These are phyloP conservation scores for Rhinolophus sinicus DNA, from an alignment of 2,113 vertebrate genomes.

Conservation along the genomic window DNA sequence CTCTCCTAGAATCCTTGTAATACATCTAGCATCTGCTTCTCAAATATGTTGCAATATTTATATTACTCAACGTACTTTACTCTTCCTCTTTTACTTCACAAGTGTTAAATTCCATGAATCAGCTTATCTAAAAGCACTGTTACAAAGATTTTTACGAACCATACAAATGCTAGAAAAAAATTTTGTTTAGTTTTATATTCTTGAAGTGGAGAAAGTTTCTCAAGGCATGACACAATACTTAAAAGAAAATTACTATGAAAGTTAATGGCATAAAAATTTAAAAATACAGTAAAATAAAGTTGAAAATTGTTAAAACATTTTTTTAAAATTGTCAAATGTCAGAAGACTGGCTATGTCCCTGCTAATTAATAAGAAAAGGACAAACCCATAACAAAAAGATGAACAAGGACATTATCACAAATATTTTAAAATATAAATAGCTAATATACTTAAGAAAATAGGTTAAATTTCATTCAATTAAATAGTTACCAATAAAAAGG, in stretches of 20 bases:
- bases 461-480: neutral
- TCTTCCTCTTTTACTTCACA: conserved; percentile 62
- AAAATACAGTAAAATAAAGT: neutral
- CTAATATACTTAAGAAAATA: neutral
- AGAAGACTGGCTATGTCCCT: neutral
- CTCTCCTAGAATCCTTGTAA: neutral
- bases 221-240: neutral
- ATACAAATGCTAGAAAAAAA: neutral
- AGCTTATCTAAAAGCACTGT: conserved; percentile 2
- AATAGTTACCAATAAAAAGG: neutral
- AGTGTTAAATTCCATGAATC: neutral
- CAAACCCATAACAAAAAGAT: neutral
- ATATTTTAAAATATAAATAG: neutral
- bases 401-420: neutral
- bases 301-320: neutral
- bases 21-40: neutral
- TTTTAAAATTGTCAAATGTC: neutral
- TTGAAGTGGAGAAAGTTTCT: neutral
- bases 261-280: neutral
- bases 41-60: conserved; percentile 47
- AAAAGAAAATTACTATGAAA: neutral
- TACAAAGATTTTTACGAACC: neutral
- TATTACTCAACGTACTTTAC: conserved; percentile 21
- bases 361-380: neutral
- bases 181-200: neutral